phyloP scores from a whole-genome alignment of 2,113 vertebrate genomes.

The Eulemur macaco region DNA sequence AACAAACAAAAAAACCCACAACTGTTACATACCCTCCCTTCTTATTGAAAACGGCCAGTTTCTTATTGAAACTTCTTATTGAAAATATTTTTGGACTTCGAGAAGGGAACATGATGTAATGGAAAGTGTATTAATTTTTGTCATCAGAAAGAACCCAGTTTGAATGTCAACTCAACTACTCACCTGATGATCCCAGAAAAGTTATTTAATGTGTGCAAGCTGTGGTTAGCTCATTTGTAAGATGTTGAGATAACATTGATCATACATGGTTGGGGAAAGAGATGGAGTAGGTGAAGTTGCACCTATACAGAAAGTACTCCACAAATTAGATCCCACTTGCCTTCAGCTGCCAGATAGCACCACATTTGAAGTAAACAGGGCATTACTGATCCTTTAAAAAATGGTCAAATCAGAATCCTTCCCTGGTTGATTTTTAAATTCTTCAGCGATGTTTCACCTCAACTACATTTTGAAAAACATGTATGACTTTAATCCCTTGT shows the following conservation, averaged over 20 bases:
- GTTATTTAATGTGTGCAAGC: background rate
- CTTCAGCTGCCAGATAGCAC: background rate
- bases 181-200: background rate
- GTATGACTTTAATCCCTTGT: background rate
- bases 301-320: background rate
- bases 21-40: background rate
- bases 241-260: background rate
- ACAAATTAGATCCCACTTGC: background rate
- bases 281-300: background rate
- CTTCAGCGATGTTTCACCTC: background rate
- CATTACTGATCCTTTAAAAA: background rate
- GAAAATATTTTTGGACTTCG: background rate
- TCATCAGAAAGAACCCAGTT: background rate
- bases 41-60: background rate
- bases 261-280: background rate
- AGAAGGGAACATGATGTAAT: background rate
- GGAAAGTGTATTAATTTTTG: background rate
- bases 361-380: background rate
- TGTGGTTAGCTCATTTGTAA: background rate
- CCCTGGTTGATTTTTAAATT: background rate
- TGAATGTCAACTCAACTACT: background rate
- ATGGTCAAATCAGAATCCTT: background rate
- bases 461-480: background rate
- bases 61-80: too few species aligned
- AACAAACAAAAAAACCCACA: too few species aligned